Base-by-base conservation (phyloP, 2,113 vertebrate genomes). In the Myrmecobius fasciatus region DNA sequence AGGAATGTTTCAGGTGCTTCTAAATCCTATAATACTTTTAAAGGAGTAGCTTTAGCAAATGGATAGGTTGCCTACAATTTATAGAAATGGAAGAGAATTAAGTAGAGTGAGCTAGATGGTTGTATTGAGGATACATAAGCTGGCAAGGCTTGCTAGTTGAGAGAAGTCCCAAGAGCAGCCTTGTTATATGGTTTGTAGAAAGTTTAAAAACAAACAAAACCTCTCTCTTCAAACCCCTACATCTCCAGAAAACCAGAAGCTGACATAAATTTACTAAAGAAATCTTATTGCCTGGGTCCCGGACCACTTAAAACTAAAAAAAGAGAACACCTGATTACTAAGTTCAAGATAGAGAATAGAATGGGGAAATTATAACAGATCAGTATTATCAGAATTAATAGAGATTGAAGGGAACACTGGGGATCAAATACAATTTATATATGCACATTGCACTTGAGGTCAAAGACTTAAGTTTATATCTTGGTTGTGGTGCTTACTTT, bases 71-170 rank as follows among this genome's bases (percentile, higher is more conserved):
- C n/a, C 91, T 83, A 43, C 36, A 83, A 60, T 93, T 75, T 93
- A 31, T 52, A 89, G 92, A 92, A n/a, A 0, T 75, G 24, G 89
- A 49, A 90, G 83, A 92, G 60, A 95, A 51, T 94, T 83, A 95
- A 36, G 67, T 83, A 22, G 67, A 93, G 11, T 89, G 46, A 60
- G 22, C 28, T 25, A 31, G 75, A 28, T 56, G 47, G 83, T 95
- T 56, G 91, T 52, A 94, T 83, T 94, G 25, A 67, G 91, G 48
- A 90, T 24, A 36, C 54, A 28, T 75, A 47, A 94, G 56, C 9
- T n/a, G 91, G 36, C 54, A 89, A 52, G 11, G 53, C 52, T 88
- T 52, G 93, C 89, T 91, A 93, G 36, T 89, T 96, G 46, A 94
- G n/a, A 43, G 75, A 83, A 93, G 90, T 52, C 88, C 75, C 75